Percentiles rank a stretch among this genome's conserved stretches.
Conservation (phyloP, 2,113 vertebrate genomes). For the Capreolus pygargus region DNA sequence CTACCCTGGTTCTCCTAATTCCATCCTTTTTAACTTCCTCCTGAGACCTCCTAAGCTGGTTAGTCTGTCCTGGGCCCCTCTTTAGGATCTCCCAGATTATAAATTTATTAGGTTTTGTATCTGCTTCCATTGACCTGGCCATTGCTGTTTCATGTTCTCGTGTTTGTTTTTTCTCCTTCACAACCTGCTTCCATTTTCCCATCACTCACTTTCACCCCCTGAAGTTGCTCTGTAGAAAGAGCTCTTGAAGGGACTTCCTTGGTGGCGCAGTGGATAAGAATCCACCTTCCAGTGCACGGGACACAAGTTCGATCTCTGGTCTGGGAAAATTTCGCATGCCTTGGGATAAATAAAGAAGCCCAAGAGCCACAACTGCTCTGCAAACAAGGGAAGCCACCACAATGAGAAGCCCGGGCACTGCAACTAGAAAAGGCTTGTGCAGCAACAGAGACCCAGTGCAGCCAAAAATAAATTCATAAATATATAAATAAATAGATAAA, state of each 20-base stretch:
- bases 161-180: background rate
- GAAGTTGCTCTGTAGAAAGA: background rate
- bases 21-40: background rate
- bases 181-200: background rate
- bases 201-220: background rate
- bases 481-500: background rate
- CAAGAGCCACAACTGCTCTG: background rate
- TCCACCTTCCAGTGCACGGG: background rate
- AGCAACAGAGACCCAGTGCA: background rate
- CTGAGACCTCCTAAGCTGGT: background rate
- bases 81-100: background rate
- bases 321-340: background rate
- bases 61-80: background rate
- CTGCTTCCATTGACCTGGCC: background rate
- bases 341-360: background rate
- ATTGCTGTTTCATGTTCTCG: background rate
- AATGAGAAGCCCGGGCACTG: background rate
- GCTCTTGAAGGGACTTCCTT: background rate
- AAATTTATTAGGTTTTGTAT: background rate
- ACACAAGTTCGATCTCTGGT: background rate
- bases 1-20: background rate
- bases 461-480: background rate
- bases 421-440: background rate
- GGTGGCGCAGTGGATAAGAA: background rate
- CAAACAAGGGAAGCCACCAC: background rate